phyloP scores from a whole-genome alignment of 2,888 invertebrate genomes.

The Linnaemya tessellans region DNA sequence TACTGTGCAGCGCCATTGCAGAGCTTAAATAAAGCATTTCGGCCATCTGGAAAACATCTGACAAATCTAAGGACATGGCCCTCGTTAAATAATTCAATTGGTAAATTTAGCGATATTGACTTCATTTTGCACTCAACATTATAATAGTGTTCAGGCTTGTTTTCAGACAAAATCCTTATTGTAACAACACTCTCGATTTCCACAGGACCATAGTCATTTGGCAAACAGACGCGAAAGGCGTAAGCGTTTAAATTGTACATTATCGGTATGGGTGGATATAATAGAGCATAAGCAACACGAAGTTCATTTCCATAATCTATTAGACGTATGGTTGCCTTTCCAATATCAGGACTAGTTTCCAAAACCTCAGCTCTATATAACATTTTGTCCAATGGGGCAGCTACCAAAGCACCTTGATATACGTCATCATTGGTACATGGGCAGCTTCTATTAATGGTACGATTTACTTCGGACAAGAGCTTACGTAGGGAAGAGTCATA shows the following conservation, averaged over 20 bases:
- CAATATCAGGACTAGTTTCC: constrained; percentile 16
- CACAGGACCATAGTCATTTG: constrained; percentile 57
- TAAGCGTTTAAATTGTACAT: constrained; percentile 76
- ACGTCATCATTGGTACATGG: constrained; percentile 70
- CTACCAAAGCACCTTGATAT: constrained; percentile 73
- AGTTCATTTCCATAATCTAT: constrained; percentile 76
- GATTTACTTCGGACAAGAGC: constrained; percentile 75
- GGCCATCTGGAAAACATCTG: constrained; percentile 71
- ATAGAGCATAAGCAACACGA: constrained; percentile 67
- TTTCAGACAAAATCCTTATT: constrained; percentile 67
- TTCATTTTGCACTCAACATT: constrained; percentile 71
- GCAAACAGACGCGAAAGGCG: constrained; percentile 72
- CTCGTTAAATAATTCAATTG: constrained; percentile 58
- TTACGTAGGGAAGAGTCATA: constrained; percentile 72
- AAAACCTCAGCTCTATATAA: constrained; percentile 74
- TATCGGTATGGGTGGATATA: constrained; percentile 74
- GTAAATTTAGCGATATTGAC: constrained; percentile 65
- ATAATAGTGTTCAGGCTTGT: constrained; percentile 57
- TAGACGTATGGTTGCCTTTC: constrained; percentile 72
- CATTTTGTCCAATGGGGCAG: constrained; percentile 73
- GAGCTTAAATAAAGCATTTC: constrained; percentile 70
- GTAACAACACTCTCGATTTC: constrained; percentile 73
- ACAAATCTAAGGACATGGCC: constrained; percentile 59
- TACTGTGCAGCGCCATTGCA: neutral
- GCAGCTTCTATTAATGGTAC: constrained; percentile 63